Percentiles rank a stretch among this genome's conserved stretches.
Conservation (phyloP, 1,140 invertebrate species). For the Pectinophora gossypiella region DNA sequence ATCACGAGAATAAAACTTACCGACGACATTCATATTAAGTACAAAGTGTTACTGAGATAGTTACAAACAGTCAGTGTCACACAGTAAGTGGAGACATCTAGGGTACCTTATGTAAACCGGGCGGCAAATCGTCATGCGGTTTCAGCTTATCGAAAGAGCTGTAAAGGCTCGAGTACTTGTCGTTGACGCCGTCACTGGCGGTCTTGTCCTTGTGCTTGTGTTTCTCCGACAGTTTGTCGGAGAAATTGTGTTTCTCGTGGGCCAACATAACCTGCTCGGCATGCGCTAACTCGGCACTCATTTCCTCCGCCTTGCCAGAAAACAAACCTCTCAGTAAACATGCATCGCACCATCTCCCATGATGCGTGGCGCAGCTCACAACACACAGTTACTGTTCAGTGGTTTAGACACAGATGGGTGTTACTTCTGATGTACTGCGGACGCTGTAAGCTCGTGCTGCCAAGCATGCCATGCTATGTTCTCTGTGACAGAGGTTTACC, state of each 20-base stretch:
- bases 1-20: no score
- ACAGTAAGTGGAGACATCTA: constrained; percentile 23
- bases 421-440: constrained; percentile 14
- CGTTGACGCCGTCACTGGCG: constrained; percentile 41
- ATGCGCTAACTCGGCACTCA: constrained; percentile 72
- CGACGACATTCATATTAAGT: background rate
- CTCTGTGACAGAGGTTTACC: background rate
- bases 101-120: constrained; percentile 58
- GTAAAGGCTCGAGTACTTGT: constrained; percentile 74
- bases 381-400: constrained; percentile 40
- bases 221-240: constrained; percentile 54
- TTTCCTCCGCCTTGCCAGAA: constrained; percentile 73
- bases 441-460: background rate
- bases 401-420: constrained; percentile 24
- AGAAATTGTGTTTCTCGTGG: constrained; percentile 67
- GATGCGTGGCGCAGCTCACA: constrained; percentile 44
- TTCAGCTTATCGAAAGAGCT: constrained; percentile 75
- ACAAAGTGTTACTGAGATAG: constrained; percentile 7
- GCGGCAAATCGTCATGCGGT: constrained; percentile 54
- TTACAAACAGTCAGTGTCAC: constrained; percentile 19
- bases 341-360: constrained; percentile 34
- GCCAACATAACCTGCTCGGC: constrained; percentile 71
- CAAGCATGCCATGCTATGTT: background rate
- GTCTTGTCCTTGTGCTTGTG: constrained; percentile 32
- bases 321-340: constrained; percentile 65